Conservation (phyloP, 2,797 vertebrate species). For the Necrosyrtes monachus region DNA sequence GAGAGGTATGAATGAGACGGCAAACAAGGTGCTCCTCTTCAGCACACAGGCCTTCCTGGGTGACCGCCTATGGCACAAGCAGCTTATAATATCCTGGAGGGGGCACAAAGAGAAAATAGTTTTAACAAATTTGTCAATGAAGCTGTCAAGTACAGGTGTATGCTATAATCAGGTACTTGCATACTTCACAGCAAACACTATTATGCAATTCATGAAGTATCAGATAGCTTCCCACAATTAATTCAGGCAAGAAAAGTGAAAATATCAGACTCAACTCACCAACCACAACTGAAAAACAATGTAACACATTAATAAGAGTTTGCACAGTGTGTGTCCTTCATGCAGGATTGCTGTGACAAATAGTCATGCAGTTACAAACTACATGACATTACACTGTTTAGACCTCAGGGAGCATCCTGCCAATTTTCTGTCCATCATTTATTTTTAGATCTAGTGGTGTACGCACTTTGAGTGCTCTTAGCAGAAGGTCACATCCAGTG, state of each 20-base stretch:
- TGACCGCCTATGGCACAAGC: background rate
- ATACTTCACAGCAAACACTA: slow-evolving; percentile 33
- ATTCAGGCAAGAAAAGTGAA: background rate
- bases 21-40: background rate
- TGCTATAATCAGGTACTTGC: slow-evolving; percentile 35
- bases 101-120: slow-evolving; percentile 22
- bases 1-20: background rate
- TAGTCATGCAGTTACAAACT: slow-evolving; percentile 32
- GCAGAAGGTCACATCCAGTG: slow-evolving; percentile 53
- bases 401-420: slow-evolving; percentile 52
- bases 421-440: slow-evolving; percentile 60
- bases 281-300: background rate
- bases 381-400: slow-evolving; percentile 5
- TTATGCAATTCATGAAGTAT: slow-evolving; percentile 26
- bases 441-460: slow-evolving; percentile 24
- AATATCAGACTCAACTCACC: background rate
- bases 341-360: slow-evolving; percentile 50
- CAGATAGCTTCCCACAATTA: slow-evolving; percentile 43
- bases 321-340: slow-evolving; percentile 63
- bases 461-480: slow-evolving; percentile 16
- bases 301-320: slow-evolving; percentile 47
- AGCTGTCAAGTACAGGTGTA: slow-evolving; percentile 3
- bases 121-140: slow-evolving; percentile 35
- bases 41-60: background rate
- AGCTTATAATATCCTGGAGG: background rate